Base-by-base conservation (phyloP, 2,888 invertebrate genomes). In the Leucoma salicis region DNA sequence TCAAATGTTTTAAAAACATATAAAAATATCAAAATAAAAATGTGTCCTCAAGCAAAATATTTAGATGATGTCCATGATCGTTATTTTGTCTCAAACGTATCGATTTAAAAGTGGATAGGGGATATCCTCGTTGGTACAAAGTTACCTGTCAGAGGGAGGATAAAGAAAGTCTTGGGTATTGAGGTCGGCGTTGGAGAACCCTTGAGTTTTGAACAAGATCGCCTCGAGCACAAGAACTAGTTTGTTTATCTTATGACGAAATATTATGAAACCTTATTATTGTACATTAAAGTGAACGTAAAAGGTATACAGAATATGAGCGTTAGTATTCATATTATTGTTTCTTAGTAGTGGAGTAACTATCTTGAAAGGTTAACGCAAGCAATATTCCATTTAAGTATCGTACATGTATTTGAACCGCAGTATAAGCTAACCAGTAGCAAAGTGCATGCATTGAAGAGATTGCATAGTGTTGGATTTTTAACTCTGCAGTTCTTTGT, bases 131-230 rank as follows among this genome's bases (percentile, higher is more conserved):
- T 62, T 45, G 48, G 44, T 42, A 48, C 38, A 56, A 63, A 70
- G 62, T 66, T 65, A 71, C 66, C 70, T 69, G 69, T 63, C 69
- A 66, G 57, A 57, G 14, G 31, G 66, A 66, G 65, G 63, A 73
- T 70, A 66, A 74, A 71, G 70, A 69, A 64, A 57, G 63, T 57
- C 67, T 60, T 49, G 34, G 49, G 57, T 63, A 72, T 75, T 58
- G 69, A 57, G 74, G 73, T 66, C 74, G 61, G 47, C 44, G 35
- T 29, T 46, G 42, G 42, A 77, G 73, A 45, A 56, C 66, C 46
- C 74, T 75, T 48, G 31, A 66, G 57, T 47, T 57, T 48, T 60
- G 54, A 63, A 62, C 49, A 50, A 59, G 62, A 63, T 58, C 46
- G 62, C 60, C 58, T 46, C 39, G 31, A 49, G 53, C 58, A 59